Percentiles rank a stretch among this genome's conserved stretches.
Evolutionary conservation across 35 echinoderm and acorn worm species (phyloP).

Genomic region (Apostichopus parvimensis): DNA sequence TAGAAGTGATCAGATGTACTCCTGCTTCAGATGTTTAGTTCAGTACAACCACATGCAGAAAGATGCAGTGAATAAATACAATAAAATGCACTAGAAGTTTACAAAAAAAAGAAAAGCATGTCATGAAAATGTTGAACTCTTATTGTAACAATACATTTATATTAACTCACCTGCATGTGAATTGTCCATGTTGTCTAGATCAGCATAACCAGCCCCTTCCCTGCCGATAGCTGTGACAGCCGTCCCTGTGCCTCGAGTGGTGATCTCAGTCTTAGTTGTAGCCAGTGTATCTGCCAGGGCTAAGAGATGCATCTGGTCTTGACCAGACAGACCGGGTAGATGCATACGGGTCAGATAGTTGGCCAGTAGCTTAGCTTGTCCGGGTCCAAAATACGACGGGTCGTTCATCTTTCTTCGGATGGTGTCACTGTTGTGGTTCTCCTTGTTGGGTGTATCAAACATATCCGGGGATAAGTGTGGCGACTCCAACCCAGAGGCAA

Average conservation of each 20-base stretch:
- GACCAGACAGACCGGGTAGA: slow-evolving; percentile 80
- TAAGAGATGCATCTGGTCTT: slow-evolving; percentile 97
- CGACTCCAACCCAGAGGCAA: slow-evolving; percentile 67
- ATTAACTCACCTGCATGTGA: slow-evolving; percentile 78
- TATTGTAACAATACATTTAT: background rate
- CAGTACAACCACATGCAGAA: too few species aligned
- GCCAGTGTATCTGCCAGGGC: slow-evolving; percentile 95
- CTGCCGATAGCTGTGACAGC: slow-evolving; percentile 82
- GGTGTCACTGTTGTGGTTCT: slow-evolving; percentile 9
- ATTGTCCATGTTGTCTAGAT: slow-evolving; percentile 59
- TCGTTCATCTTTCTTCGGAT: slow-evolving; percentile 73
- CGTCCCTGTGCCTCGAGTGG: slow-evolving; percentile 70
- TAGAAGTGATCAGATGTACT: too few species aligned
- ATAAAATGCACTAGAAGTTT: too few species aligned
- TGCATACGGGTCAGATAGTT: slow-evolving; percentile 96
- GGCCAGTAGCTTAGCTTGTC: slow-evolving; percentile 80
- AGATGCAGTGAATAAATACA: too few species aligned
- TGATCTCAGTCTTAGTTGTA: slow-evolving; percentile 90
- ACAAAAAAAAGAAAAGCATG: background rate
- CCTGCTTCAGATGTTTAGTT: too few species aligned
- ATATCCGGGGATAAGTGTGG: slow-evolving; percentile 40
- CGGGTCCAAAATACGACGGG: slow-evolving; percentile 83
- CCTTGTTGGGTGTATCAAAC: slow-evolving; percentile 6
- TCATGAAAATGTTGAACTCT: too few species aligned
- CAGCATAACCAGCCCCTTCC: slow-evolving; percentile 95